Conservation (phyloP, 2,113 vertebrate genomes). For the Prietella phreatophila region DNA sequence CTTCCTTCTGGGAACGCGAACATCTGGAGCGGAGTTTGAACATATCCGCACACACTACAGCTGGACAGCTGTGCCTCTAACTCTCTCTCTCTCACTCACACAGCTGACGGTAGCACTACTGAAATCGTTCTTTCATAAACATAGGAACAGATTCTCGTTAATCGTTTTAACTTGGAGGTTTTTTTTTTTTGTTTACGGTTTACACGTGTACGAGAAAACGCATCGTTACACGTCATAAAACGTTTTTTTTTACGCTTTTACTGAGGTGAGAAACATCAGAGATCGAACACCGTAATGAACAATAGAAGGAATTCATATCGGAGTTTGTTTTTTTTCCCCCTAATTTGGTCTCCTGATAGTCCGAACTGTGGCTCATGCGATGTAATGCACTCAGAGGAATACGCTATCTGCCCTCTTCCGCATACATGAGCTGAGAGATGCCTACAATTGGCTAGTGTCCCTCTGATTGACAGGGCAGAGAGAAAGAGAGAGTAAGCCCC, state of each 20-base stretch:
- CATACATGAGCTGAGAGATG: background rate
- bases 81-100: background rate
- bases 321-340: background rate
- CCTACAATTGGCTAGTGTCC: background rate
- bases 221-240: background rate
- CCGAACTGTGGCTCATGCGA: background rate
- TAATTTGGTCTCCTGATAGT: background rate
- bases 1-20: slow-evolving; percentile 1
- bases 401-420: background rate
- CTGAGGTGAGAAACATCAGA: background rate
- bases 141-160: background rate
- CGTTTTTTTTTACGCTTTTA: background rate
- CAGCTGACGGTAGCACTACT: background rate
- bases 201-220: background rate
- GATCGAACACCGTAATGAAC: background rate
- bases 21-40: background rate
- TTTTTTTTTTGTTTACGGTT: background rate
- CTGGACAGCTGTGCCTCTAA: background rate
- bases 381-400: background rate
- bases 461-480: background rate
- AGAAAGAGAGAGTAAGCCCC: background rate
- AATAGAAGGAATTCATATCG: background rate
- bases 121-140: background rate
- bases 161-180: too few species aligned
- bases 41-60: background rate